Evolutionary conservation across 2,888 invertebrate genomes (phyloP).

Genomic region (Drosophila putrida): DNA sequence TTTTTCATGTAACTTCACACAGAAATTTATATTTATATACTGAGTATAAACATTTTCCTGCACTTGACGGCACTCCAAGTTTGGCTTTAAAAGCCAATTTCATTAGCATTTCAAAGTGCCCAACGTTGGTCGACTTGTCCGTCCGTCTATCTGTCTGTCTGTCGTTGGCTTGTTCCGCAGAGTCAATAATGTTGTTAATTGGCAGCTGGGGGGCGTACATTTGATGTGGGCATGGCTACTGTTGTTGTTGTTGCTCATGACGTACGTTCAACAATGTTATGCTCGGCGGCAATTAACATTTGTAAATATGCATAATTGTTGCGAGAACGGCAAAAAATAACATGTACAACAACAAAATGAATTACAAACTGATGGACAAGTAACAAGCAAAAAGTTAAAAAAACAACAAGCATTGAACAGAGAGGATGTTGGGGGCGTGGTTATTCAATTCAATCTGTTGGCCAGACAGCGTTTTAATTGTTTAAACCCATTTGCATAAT

Average conservation of each 20-base stretch:
- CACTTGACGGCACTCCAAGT: slow-evolving; percentile 17
- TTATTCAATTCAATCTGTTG: slow-evolving; percentile 66
- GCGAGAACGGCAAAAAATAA: slow-evolving; percentile 45
- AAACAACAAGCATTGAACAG: slow-evolving; percentile 14
- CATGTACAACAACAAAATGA: slow-evolving; percentile 21
- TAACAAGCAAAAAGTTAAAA: not conserved
- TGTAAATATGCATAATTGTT: slow-evolving; percentile 79
- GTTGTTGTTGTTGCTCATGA: slow-evolving; percentile 6
- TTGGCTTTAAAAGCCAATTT: slow-evolving; percentile 73
- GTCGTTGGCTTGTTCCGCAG: slow-evolving; percentile 26
- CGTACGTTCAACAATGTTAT: slow-evolving; percentile 54
- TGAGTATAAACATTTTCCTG: slow-evolving; percentile 4
- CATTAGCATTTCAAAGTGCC: slow-evolving; percentile 80
- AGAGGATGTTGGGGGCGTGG: slow-evolving; percentile 6
- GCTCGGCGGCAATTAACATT: slow-evolving; percentile 75
- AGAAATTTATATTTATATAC: slow-evolving; percentile 17
- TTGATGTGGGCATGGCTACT: slow-evolving; percentile 28
- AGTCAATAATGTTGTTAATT: slow-evolving; percentile 79
- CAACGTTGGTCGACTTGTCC: slow-evolving; percentile 21
- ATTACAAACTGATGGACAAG: slow-evolving; percentile 23
- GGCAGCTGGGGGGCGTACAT: slow-evolving; percentile 35
- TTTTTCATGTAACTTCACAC: slow-evolving; percentile 23
- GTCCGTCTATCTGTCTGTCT: slow-evolving; percentile 12
- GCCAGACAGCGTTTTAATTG: slow-evolving; percentile 63
- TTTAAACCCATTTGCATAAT: slow-evolving; percentile 70